Percentiles rank a stretch among this genome's conserved stretches.
Conservation (phyloP, 2,113 vertebrate species). For the Mustelus asterias region DNA sequence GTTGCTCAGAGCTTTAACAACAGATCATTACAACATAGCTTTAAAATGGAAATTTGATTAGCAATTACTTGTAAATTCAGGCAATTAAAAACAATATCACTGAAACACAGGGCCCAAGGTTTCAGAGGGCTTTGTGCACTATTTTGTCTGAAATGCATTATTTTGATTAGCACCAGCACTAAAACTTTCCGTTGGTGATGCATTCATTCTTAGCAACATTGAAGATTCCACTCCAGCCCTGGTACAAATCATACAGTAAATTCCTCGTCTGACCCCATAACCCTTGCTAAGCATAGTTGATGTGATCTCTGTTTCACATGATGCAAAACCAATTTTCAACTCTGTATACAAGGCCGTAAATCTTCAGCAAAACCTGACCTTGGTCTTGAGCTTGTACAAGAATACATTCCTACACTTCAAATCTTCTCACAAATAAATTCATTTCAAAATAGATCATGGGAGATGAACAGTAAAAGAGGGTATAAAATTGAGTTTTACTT, state of each 20-base stretch:
- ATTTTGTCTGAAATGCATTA: background rate
- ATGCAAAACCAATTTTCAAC: slow-evolving; percentile 34
- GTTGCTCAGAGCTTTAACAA: background rate
- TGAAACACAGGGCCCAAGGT: background rate
- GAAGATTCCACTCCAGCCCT: background rate
- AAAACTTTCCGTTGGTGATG: background rate
- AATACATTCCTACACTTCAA: background rate
- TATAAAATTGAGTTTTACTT: slow-evolving; percentile 26
- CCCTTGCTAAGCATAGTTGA: background rate
- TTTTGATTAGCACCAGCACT: background rate
- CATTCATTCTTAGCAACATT: background rate
- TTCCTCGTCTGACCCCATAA: background rate
- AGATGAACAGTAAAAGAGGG: slow-evolving; percentile 22
- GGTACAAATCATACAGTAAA: slow-evolving; percentile 21
- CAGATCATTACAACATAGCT: background rate
- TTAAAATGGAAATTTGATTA: background rate
- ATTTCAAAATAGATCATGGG: slow-evolving; percentile 22
- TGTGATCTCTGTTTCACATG: slow-evolving; percentile 34
- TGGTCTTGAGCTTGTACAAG: slow-evolving; percentile 15
- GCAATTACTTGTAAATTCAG: background rate
- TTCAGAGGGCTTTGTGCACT: background rate
- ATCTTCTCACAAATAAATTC: slow-evolving; percentile 29
- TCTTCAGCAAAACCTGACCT: background rate
- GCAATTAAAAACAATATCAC: background rate
- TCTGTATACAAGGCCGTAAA: slow-evolving; percentile 35